phyloP scores from a whole-genome alignment of 2,888 invertebrate species.

The Orthosia cruda region DNA sequence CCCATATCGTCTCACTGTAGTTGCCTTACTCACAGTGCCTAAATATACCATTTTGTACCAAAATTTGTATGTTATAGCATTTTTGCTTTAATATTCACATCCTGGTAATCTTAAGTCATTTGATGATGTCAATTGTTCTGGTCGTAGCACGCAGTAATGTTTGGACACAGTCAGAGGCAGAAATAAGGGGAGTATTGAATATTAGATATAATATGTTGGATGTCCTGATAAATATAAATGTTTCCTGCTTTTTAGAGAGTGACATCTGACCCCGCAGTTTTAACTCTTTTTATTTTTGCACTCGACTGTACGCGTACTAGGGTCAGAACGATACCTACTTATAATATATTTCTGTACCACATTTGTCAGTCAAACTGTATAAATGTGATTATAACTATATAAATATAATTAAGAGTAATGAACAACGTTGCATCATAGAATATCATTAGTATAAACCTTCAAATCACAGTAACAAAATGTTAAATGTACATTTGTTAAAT shows the following conservation, averaged over 20 bases:
- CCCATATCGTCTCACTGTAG: conserved; percentile 94
- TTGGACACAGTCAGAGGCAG: conserved; percentile 57
- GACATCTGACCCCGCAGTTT: conserved; percentile 47
- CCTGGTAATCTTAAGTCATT: conserved; percentile 85
- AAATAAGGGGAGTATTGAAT: conserved; percentile 60
- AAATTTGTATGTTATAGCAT: conserved; percentile 88
- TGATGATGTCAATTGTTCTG: conserved; percentile 79
- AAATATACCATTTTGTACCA: conserved; percentile 91
- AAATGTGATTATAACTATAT: conserved; percentile 70
- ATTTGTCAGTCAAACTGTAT: conserved; percentile 77
- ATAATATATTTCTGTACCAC: conserved; percentile 65
- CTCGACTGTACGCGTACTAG: conserved; percentile 52
- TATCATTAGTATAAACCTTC: conserved; percentile 78
- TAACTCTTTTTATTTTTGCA: conserved; percentile 61
- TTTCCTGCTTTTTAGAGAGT: conserved; percentile 65
- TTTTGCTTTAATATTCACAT: conserved; percentile 87
- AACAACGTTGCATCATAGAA: conserved; percentile 68
- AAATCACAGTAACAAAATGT: conserved; percentile 91
- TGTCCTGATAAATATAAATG: conserved; percentile 59
- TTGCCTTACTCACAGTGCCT: conserved; percentile 97
- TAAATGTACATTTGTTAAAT: conserved; percentile 88
- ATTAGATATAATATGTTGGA: conserved; percentile 59
- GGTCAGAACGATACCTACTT: conserved; percentile 55
- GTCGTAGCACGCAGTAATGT: conserved; percentile 70
- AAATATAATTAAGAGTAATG: conserved; percentile 72